These are phyloP conservation scores for Mustelus asterias DNA, from an alignment of 2,113 vertebrate species.

Conservation along the genomic window DNA sequence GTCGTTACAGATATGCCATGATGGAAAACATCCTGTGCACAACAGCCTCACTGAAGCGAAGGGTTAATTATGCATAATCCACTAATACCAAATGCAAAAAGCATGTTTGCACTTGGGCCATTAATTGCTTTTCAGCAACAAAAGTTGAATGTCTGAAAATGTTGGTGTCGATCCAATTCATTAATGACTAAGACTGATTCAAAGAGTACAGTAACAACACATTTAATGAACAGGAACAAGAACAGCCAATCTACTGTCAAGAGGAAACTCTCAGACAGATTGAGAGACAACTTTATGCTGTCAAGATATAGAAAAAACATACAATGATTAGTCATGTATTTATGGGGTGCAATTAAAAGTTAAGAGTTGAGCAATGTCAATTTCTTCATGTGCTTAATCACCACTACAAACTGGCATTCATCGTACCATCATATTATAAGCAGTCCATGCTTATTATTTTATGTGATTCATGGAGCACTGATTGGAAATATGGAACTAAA, in stretches of 20 bases:
- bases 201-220: slow-evolving; percentile 19
- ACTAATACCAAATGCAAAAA: slow-evolving; percentile 2
- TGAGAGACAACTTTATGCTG: background rate
- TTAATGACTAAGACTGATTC: slow-evolving; percentile 9
- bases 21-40: background rate
- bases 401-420: background rate
- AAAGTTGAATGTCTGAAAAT: slow-evolving; percentile 22
- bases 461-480: background rate
- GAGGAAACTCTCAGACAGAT: background rate
- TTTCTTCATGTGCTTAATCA: background rate
- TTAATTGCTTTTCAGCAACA: background rate
- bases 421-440: background rate
- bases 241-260: background rate
- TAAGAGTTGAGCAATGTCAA: background rate
- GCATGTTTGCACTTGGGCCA: background rate
- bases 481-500: background rate
- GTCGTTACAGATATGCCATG: background rate
- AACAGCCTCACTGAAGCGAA: background rate
- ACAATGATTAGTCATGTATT: background rate
- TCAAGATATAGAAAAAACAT: background rate
- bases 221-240: background rate
- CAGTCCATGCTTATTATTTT: background rate
- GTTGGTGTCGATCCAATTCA: slow-evolving; percentile 9
- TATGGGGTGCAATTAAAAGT: background rate
- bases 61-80: background rate